Evolutionary conservation across 2,113 vertebrate genomes (phyloP).

Genomic region (Ursus arctos): DNA sequence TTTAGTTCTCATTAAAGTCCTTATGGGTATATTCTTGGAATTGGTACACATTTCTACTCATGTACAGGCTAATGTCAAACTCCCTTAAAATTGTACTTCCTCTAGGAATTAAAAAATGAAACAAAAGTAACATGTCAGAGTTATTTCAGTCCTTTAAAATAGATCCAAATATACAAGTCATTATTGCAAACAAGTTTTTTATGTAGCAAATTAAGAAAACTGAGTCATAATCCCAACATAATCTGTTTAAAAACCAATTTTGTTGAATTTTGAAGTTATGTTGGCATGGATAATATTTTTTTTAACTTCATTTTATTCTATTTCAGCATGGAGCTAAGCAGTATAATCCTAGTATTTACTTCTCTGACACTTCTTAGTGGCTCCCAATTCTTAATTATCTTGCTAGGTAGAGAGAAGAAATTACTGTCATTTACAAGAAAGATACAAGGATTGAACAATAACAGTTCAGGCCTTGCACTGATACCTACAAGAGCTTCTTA

Average conservation of each 20-base stretch:
- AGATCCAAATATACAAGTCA: conserved; percentile 26
- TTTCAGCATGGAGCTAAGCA: neutral
- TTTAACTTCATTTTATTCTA: neutral
- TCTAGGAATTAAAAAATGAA: conserved; percentile 7
- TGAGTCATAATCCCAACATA: conserved; percentile 22
- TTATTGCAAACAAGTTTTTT: conserved; percentile 48
- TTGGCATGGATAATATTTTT: neutral
- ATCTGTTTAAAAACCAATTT: conserved; percentile 43
- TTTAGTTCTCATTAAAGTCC: neutral
- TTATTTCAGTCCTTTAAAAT: conserved; percentile 22
- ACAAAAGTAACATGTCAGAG: neutral
- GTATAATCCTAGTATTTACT: neutral
- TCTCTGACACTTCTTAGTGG: neutral
- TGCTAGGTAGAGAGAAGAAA: neutral
- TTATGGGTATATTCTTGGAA: neutral
- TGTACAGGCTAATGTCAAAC: neutral
- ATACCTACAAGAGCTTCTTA: neutral
- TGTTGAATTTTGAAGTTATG: conserved; percentile 45
- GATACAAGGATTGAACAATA: neutral
- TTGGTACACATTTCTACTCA: neutral
- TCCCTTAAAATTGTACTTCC: neutral
- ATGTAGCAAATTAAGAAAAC: conserved; percentile 59
- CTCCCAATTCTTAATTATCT: neutral
- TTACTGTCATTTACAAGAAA: neutral
- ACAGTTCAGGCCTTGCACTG: neutral